These are phyloP conservation scores for Sebastes iracundus DNA, from an alignment of 2,797 vertebrate genomes.

Conservation along the genomic window DNA sequence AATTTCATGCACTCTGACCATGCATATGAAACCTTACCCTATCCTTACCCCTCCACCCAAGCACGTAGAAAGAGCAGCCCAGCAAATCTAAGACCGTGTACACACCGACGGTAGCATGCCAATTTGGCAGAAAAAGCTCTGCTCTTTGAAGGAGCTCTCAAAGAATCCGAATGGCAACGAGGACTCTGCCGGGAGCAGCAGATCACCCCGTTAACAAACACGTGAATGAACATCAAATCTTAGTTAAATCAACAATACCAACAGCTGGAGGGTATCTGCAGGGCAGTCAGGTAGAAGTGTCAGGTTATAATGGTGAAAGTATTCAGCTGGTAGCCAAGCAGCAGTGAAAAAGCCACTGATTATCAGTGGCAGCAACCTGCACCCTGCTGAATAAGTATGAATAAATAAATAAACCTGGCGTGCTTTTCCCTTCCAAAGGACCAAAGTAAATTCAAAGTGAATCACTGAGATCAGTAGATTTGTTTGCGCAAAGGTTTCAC, in stretches of 20 bases:
- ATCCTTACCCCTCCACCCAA: neutral
- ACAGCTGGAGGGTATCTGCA: neutral
- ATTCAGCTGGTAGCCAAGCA: neutral
- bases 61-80: neutral
- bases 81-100: neutral
- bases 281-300: neutral
- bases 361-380: neutral
- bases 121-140: conserved; percentile 7
- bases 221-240: neutral
- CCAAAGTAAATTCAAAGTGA: neutral
- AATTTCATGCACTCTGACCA: conserved; percentile 12
- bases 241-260: neutral
- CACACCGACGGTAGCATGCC: neutral
- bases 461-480: neutral
- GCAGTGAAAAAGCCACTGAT: neutral
- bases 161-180: neutral
- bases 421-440: neutral
- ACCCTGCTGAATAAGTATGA: neutral
- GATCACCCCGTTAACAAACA: neutral
- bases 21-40: conserved; percentile 10
- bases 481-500: neutral
- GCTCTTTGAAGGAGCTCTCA: conserved; percentile 1
- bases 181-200: neutral
- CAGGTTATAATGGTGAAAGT: neutral
- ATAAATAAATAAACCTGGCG: neutral